phyloP scores from a whole-genome alignment of 2,888 invertebrate species.

The Crossocerus cetratus region DNA sequence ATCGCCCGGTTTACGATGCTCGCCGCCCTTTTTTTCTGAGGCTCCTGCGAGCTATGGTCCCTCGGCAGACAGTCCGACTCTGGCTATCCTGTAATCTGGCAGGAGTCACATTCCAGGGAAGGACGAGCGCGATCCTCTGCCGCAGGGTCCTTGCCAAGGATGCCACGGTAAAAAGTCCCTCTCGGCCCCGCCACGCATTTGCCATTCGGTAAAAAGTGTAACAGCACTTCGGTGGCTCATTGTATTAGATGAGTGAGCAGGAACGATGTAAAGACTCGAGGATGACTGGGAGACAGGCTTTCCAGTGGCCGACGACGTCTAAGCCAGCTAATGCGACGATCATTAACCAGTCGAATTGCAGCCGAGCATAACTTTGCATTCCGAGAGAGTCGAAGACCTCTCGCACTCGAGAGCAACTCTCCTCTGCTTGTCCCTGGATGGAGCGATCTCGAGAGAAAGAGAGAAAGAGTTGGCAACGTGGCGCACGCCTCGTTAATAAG shows the following conservation, averaged over 20 bases:
- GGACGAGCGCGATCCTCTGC: not conserved
- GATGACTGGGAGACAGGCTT: too few relatives aligned
- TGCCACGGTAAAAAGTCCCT: too few relatives aligned
- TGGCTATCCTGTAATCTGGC: not conserved
- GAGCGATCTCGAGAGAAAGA: too few relatives aligned
- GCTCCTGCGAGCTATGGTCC: slow-evolving; percentile 2
- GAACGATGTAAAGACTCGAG: too few relatives aligned
- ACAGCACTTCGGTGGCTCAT: too few relatives aligned
- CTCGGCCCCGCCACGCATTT: too few relatives aligned
- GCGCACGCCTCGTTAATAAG: slow-evolving; percentile 21
- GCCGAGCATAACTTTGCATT: slow-evolving; percentile 20
- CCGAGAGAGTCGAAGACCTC: slow-evolving; percentile 25
- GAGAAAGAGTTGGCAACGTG: not conserved
- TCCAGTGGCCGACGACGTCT: too few relatives aligned
- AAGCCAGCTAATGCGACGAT: not conserved
- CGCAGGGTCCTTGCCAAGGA: too few relatives aligned
- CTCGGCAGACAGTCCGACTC: not conserved
- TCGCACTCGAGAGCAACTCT: not conserved
- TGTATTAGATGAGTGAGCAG: too few relatives aligned
- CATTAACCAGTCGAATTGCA: slow-evolving; percentile 3
- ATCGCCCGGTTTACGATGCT: slow-evolving; percentile 1
- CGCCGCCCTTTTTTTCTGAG: not conserved
- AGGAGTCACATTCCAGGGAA: slow-evolving; percentile 10
- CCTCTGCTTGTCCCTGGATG: slow-evolving; percentile 1
- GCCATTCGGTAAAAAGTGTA: too few relatives aligned